Evolutionary conservation across 2,797 vertebrate species (phyloP), one percentile per base, ranked within the genome.

Genomic region (Gobionotothen gibberifrons): DNA sequence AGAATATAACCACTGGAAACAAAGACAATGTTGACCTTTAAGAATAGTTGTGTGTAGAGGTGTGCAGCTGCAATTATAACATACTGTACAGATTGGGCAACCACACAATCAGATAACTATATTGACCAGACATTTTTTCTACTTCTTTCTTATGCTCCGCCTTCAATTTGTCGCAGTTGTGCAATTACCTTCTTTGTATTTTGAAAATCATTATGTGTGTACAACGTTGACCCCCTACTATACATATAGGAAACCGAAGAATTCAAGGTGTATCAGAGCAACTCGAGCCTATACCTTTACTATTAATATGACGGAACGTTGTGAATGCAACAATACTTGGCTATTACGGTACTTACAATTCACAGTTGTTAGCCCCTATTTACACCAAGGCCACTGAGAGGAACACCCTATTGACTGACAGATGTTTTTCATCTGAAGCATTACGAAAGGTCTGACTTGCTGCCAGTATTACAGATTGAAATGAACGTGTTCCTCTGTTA

Each of bases 401-500:
- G 22, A 71, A 64, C 44, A 49, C 11, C 70, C 44, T 57, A 67
- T 39, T 76, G 36, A 46, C 52, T 58, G 21, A 6, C 32, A 19
- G 55, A 43, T 22, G 7, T 14, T 55, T 83, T 76, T 67, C 47
- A 69, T 72, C 69, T 48, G 19, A 66, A 22, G 19, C 46, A 46
- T 44, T 46, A 76, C 69, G 70, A 54, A 21, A 1, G 10, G 48
- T 65, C 29, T 53, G 13, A 3, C 29, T 69, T 44, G 73, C 52
- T 57, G 56, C 42, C 44, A 39, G 47, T 69, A 67, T 76, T 9
- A 71, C 36, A 39, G 19, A 52, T 39, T 63, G 9, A 64, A 68
- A 70, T 73, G 14, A 79, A 61, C 26, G 12, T 71, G 43, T 74
- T 76, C 72, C 58, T 66, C 29, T 44, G 29, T 40, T 54, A 9